Evolutionary conservation across 2,888 invertebrate species (phyloP).

Genomic region (Amphipyra berbera): DNA sequence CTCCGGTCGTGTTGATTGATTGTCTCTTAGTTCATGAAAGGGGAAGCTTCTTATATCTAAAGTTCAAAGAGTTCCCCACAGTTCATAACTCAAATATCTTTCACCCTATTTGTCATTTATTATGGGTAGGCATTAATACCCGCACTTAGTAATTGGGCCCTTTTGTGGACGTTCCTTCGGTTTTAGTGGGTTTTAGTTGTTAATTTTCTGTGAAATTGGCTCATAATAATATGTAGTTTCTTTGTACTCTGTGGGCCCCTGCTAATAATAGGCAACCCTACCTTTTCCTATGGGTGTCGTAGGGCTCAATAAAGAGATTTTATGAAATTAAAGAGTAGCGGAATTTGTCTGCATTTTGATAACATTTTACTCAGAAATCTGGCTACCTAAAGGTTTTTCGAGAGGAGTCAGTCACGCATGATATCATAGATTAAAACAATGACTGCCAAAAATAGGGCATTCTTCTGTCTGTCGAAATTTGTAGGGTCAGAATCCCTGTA

Average conservation of each 20-base stretch:
- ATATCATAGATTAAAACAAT: background rate
- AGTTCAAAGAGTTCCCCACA: conserved; percentile 45
- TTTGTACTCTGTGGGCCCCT: background rate
- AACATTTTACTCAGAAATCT: background rate
- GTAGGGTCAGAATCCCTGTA: too few relatives aligned
- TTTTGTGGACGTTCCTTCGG: conserved; percentile 32
- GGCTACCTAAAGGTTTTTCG: background rate
- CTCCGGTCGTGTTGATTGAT: conserved; percentile 44
- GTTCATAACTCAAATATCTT: conserved; percentile 48
- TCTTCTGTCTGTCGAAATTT: background rate
- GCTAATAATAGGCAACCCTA: background rate
- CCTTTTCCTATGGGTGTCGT: background rate
- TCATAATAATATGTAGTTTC: background rate
- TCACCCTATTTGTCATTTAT: conserved; percentile 44
- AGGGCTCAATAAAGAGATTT: background rate
- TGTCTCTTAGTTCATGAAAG: conserved; percentile 36
- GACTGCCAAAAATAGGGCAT: background rate
- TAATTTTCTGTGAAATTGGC: conserved; percentile 7
- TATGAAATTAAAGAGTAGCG: background rate
- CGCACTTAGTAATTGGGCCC: conserved; percentile 35
- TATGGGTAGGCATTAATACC: conserved; percentile 20
- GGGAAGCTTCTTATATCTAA: conserved; percentile 35
- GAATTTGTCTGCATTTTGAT: background rate
- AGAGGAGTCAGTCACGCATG: background rate
- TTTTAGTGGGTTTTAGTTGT: conserved; percentile 14